Evolutionary conservation across 2,888 invertebrate species (phyloP), one percentile per base, ranked within the genome.

Genomic region (Drosophila koepferae): DNA sequence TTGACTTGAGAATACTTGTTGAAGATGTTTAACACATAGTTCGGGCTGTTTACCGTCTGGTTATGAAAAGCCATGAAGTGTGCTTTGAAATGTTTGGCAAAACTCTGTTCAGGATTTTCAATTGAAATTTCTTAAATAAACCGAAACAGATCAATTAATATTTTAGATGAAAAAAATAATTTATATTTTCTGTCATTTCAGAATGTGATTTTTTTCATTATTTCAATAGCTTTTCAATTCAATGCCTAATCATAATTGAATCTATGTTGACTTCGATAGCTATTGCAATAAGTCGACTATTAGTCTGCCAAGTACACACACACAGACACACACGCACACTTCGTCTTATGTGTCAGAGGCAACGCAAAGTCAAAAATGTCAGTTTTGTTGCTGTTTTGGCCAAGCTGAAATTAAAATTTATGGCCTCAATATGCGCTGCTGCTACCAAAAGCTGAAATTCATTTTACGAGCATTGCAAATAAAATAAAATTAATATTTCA

Each of bases 401-500:
- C 68, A 78, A 72, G 72, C 61, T 18, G 51, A 79, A 86, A 86
- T 83, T 81, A 72, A 71, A 77, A 83, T 83, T 83, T 81, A 83
- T 86, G 67, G 43, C 53, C 68, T 48, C 51, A 66, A 74, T 63
- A 54, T 63, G 59, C 58, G 65, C 36, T 38, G 18, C 43, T 55
- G 67, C 31, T 28, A 41, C 31, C 54, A 56, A 63, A 62, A 74
- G 43, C 67, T 51, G 64, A 72, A 69, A 66, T 53, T 76, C 69
- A 64, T 83, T 83, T 82, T 81, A 86, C 72, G 82, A 72, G 69
- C 75, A 61, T 68, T 61, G 64, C 77, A 74, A 80, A 78, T 75
- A 49, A 78, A 82, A 82, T 1, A 80, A 81, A 81, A 80, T 86
- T 86, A 84, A 86, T 86, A 86, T 83, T 84, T 82, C 65, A 86